phyloP scores from a whole-genome alignment of 2,888 invertebrate species.

The Rhagonycha fulva region DNA sequence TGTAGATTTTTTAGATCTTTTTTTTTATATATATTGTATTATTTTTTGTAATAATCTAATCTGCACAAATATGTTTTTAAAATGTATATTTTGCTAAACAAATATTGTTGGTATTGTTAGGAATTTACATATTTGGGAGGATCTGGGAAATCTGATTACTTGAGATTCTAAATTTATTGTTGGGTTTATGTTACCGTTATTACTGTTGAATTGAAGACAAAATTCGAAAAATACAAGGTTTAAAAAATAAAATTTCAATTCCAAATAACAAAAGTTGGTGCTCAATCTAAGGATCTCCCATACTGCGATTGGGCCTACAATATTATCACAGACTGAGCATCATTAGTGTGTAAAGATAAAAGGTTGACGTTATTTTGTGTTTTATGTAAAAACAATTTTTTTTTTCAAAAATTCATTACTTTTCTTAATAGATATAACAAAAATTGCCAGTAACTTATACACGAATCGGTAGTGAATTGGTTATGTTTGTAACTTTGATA shows the following conservation, averaged over 20 bases:
- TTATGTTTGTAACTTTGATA: slow-evolving; percentile 27
- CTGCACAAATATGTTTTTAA: background rate
- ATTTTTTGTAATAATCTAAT: background rate
- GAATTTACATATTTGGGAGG: background rate
- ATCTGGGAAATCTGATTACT: background rate
- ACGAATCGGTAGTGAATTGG: slow-evolving; percentile 14
- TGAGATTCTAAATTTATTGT: background rate
- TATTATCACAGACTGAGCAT: background rate
- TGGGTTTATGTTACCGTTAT: background rate
- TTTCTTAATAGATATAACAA: background rate
- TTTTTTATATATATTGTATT: background rate
- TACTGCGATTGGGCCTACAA: background rate
- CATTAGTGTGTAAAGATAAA: background rate
- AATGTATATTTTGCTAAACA: background rate
- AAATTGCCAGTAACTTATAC: slow-evolving; percentile 16
- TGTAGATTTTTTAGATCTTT: background rate
- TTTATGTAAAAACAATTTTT: background rate
- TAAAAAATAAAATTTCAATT: background rate
- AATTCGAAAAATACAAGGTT: background rate
- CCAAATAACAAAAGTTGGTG: background rate
- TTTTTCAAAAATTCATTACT: background rate
- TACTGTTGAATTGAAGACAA: background rate
- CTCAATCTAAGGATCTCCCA: background rate
- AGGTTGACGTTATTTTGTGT: background rate
- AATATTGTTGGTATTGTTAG: background rate